phyloP scores from a whole-genome alignment of 1,140 invertebrate genomes.

The Trissolcus basalis region DNA sequence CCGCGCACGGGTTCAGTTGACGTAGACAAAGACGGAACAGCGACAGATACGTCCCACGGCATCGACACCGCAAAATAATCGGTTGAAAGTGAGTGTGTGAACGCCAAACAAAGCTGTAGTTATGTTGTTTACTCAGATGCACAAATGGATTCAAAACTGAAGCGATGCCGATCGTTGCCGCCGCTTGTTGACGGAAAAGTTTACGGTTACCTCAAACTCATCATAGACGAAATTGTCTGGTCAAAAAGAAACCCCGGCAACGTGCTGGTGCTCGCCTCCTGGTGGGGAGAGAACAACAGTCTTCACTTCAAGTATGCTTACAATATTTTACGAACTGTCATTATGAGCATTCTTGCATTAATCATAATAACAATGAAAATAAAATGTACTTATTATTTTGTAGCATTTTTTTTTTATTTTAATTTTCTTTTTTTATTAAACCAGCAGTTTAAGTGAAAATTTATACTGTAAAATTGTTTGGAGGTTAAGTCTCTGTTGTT shows the following conservation, averaged over 20 bases:
- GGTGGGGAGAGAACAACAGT: constrained; percentile 71
- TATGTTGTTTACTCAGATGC: constrained; percentile 25
- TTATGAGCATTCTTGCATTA: background rate
- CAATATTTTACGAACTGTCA: constrained; percentile 10
- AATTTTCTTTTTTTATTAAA: constrained; percentile 3
- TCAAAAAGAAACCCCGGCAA: constrained; percentile 60
- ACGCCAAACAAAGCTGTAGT: constrained; percentile 15
- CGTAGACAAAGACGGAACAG: background rate
- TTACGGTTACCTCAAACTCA: constrained; percentile 67
- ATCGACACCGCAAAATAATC: background rate
- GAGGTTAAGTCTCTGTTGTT: too few species aligned
- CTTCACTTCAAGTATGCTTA: constrained; percentile 67
- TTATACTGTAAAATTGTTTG: too few species aligned
- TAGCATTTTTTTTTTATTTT: too few species aligned
- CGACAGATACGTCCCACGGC: background rate
- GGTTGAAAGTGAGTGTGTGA: background rate
- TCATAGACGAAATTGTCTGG: constrained; percentile 70
- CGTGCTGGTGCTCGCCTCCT: constrained; percentile 65
- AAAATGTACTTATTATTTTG: background rate
- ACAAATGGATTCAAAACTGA: constrained; percentile 65
- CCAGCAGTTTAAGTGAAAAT: too few species aligned
- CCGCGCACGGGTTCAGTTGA: too few species aligned
- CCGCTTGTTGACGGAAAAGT: constrained; percentile 70
- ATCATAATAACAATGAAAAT: background rate
- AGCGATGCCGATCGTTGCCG: constrained; percentile 63